Percentiles rank a stretch among this genome's conserved stretches.
Conservation (phyloP, 2,113 vertebrate genomes). For the Alosa alosa region DNA sequence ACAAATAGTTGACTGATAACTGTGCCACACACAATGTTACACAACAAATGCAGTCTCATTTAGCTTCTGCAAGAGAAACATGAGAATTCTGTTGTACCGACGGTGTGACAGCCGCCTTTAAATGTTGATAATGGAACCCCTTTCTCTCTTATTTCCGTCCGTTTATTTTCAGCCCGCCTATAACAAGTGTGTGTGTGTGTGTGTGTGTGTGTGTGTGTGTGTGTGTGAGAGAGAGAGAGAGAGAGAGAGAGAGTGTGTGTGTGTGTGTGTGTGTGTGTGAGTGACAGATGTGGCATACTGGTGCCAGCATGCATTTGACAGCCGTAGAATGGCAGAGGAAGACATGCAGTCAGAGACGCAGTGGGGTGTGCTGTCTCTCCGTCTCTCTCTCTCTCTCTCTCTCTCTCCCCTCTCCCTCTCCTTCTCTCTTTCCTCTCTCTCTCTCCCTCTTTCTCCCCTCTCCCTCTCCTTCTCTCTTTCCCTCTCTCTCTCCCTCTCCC, state of each 20-base stretch:
- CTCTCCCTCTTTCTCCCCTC: not conserved
- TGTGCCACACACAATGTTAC: not conserved
- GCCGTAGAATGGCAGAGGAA: not conserved
- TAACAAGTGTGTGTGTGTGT: conserved; percentile 4
- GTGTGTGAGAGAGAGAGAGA: not conserved
- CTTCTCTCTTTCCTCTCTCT: not conserved
- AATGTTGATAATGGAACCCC: not conserved
- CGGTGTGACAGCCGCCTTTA: not conserved
- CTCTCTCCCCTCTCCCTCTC: not conserved
- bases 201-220: not conserved
- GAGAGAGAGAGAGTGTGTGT: not conserved
- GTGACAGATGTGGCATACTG: not conserved
- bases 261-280: not conserved
- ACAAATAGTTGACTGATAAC: not conserved
- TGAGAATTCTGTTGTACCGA: not conserved
- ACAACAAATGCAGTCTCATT: not conserved
- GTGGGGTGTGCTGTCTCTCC: not conserved
- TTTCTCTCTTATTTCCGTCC: not conserved
- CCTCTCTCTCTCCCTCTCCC: not conserved
- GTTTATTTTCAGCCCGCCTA: not conserved
- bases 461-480: not conserved
- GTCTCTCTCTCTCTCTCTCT: not conserved
- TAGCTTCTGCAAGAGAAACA: not conserved
- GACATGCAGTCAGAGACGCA: not conserved
- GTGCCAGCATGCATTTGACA: conserved; percentile 11